Evolutionary conservation across 2,797 vertebrate genomes (phyloP), one percentile per base, ranked within the genome.

Genomic region (Sebastes itinus): DNA sequence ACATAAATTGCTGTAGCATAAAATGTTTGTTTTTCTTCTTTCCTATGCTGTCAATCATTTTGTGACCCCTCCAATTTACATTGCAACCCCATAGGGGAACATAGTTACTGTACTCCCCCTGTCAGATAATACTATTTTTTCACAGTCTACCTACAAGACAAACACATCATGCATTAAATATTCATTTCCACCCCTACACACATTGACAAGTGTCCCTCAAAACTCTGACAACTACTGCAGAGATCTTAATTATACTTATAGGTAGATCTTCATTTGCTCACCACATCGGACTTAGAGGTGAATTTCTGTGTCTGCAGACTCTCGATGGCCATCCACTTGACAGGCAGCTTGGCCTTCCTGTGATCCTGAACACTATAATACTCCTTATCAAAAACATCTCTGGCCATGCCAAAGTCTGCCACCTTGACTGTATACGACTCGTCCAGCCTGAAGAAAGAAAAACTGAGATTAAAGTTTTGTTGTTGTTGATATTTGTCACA

Each of bases 311-410:
- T 99, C 95, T 97, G 98, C 66, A 99, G 95, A 89, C 99, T 99
- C 92, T 99, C 99, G 10, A 99, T 96, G 0, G 99, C 98, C 98
- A 99, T 99, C 99, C 98, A 99, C 80, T 99, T 99, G 79, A 99
- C 97, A 0, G 99, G 99, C 13, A 99, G 93, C 91, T 98, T 98
- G 58, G 98, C 96, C 0, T 96, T 97, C 78, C 92, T 96, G 82
- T 97, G 97, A 78, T 94, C 96, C 60, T 87, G 96, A 66, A 99
- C 86, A 61, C 99, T 99, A 90, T 99, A 99, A 93, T 99, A 99
- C 58, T 98, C 99, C 86, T 99, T 99, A 90, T 98, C 98, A 6
- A 99, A 96, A 61, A 99, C 91, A 0, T 98, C 98, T 42, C 98
- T 96, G 0, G 99, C 98, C 95, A 99, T 96, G 54, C 99, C 99